Evolutionary conservation across 1,140 invertebrate genomes (phyloP).

Genomic region (Drosophila obscura): DNA sequence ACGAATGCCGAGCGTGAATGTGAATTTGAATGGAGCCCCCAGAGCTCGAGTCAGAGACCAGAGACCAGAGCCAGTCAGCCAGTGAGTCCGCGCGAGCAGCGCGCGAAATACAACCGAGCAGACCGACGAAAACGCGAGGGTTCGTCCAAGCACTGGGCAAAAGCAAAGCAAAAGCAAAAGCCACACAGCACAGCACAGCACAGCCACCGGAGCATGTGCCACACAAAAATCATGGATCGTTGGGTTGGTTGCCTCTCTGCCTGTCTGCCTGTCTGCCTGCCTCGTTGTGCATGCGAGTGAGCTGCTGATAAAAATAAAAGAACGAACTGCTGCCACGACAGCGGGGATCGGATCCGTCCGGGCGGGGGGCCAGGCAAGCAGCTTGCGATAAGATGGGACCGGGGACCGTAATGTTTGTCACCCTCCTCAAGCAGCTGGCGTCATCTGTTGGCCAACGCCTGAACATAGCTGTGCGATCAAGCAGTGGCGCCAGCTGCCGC

Average conservation of each 20-base stretch:
- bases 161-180: slow-evolving; percentile 13
- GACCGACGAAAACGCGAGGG: no score
- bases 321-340: neutral
- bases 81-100: slow-evolving; percentile 24
- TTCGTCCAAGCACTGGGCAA: neutral
- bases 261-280: neutral
- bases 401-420: neutral
- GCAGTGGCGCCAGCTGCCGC: neutral
- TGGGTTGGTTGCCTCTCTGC: neutral
- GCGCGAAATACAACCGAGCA: neutral
- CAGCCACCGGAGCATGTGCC: slow-evolving; percentile 46
- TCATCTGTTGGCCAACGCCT: neutral
- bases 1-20: slow-evolving; percentile 37
- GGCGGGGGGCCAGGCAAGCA: slow-evolving; percentile 2
- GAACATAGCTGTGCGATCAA: neutral
- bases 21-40: slow-evolving; percentile 34
- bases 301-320: slow-evolving; percentile 29
- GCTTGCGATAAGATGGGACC: slow-evolving; percentile 13
- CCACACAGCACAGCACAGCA: slow-evolving; percentile 22
- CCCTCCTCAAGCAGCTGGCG: no score
- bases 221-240: slow-evolving; percentile 48
- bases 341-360: no score
- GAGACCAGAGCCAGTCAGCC: neutral
- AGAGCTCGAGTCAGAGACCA: no score
- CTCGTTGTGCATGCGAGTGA: slow-evolving; percentile 27